Evolutionary conservation across 2,888 invertebrate species (phyloP).

Genomic region (Pollenia griseotomentosa): DNA sequence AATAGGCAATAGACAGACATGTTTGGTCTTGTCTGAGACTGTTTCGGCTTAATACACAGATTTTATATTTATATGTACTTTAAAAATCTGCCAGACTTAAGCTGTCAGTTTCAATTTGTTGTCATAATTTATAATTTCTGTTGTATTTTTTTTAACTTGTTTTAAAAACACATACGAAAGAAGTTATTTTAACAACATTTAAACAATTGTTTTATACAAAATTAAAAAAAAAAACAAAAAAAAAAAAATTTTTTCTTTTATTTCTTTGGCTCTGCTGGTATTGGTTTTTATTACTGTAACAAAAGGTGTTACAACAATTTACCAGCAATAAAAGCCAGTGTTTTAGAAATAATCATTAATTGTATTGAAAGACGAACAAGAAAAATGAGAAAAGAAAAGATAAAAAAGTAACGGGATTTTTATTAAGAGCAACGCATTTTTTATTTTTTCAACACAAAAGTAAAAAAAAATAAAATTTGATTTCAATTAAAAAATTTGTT

Average conservation of each 20-base stretch:
- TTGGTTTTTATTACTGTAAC: slow-evolving; percentile 11
- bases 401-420: neutral
- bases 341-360: slow-evolving; percentile 34
- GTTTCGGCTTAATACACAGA: neutral
- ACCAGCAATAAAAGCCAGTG: slow-evolving; percentile 28
- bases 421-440: no score
- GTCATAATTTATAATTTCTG: slow-evolving; percentile 44
- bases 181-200: neutral
- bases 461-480: no score
- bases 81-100: slow-evolving; percentile 20
- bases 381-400: neutral
- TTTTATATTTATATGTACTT: neutral
- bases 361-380: neutral
- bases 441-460: no score
- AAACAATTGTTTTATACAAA: neutral
- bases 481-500: no score
- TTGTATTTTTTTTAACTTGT: slow-evolving; percentile 11
- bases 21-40: neutral
- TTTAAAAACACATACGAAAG: slow-evolving; percentile 2
- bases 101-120: slow-evolving; percentile 33
- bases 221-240: neutral
- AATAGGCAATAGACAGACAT: neutral
- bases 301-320: slow-evolving; percentile 53
- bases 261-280: neutral
- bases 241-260: slow-evolving; percentile 33